Base-by-base conservation (phyloP, 2,888 invertebrate genomes). In the Cetonia aurata region DNA sequence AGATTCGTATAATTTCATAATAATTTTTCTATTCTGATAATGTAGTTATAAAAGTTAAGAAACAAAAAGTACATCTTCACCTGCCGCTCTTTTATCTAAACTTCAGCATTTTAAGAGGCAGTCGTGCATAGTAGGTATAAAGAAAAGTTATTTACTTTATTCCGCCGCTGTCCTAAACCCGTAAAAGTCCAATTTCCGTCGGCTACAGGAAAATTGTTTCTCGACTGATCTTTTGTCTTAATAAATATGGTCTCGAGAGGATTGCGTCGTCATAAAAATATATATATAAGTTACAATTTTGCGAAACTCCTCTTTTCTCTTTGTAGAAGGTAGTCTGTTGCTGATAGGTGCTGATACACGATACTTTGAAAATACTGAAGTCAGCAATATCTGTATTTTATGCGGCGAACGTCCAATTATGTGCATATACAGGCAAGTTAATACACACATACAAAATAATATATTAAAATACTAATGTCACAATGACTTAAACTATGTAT, bases 211-310 rank as follows among this genome's bases (percentile, higher is more conserved):
- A 65, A 65, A 65, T 46, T 50, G 50, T 52, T 50, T 65, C 50
- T 13, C 15, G 33, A 17, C 50, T 41, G 50, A 65, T 50, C 50
- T 65, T 50, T 37, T 50, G 50, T 52, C 44, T 65, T 65, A 65
- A 65, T 65, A 65, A 65, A 65, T 65, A 65, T 41, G 50, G 50
- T 65, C 62, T 52, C 62, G 50, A 65, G 62, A 52, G 62, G 50
- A 37, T 50, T 37, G 62, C 50, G 52, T 65, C 62, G 52, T 50
- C 62, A 50, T 65, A 65, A 65, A 65, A 65, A 65, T 65, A 65
- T 37, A 37, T 52, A 65, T 41, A n/a, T n/a, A 50, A 62, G 50
- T 65, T 65, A 65, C 50, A 65, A 65, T 65, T 65, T 65, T 50
- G 50, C 50, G 50, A 46, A 52, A 52, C 33, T 65, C 50, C 41